These are phyloP conservation scores for Psylliodes chrysocephalus DNA, from an alignment of 2,888 invertebrate genomes.

Conservation along the genomic window DNA sequence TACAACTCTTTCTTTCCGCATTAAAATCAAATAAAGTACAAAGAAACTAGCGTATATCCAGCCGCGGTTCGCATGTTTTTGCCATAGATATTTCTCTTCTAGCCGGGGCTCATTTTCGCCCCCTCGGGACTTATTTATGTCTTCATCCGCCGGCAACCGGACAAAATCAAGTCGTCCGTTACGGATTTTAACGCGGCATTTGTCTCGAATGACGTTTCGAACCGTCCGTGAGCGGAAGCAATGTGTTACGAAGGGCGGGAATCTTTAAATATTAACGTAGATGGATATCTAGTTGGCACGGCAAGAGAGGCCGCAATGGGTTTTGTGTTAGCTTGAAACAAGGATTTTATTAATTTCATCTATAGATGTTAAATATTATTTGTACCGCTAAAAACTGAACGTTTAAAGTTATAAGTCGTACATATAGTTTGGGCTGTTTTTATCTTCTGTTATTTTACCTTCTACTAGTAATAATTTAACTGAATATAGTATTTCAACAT, in stretches of 20 bases:
- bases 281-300: constrained; percentile 8
- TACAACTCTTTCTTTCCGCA: neutral
- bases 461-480: too few relatives aligned
- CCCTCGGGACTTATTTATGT: constrained; percentile 11
- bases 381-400: too few relatives aligned
- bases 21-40: constrained; percentile 5
- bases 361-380: too few relatives aligned
- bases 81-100: constrained; percentile 8
- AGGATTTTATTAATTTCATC: too few relatives aligned
- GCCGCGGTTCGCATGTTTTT: constrained; percentile 13
- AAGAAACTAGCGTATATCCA: neutral
- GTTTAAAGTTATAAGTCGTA: too few relatives aligned
- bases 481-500: too few relatives aligned
- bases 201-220: constrained; percentile 13
- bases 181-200: constrained; percentile 25
- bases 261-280: constrained; percentile 20
- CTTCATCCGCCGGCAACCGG: constrained; percentile 24
- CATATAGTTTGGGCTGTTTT: too few relatives aligned
- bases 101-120: neutral
- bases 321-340: too few relatives aligned
- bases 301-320: neutral
- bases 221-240: constrained; percentile 22
- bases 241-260: constrained; percentile 19
- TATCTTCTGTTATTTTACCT: too few relatives aligned
- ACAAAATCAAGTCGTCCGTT: constrained; percentile 27